A percentile compares a stretch with the other conserved stretches of the same genome.
Conservation (phyloP, 2,113 vertebrate genomes). For the Dromiciops gliroides region DNA sequence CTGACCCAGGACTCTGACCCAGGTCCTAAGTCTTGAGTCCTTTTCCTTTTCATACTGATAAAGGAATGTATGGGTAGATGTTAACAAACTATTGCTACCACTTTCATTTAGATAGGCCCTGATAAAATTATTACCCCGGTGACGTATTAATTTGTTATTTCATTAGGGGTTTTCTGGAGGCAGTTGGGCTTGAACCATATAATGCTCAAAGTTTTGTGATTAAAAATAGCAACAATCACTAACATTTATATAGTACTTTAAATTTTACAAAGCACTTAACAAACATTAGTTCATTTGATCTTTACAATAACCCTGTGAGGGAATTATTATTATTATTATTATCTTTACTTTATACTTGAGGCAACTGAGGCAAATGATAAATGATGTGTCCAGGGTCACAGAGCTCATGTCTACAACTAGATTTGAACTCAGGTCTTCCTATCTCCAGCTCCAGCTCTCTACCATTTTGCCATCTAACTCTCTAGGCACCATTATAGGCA, state of each 20-base stretch:
- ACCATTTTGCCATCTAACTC: neutral
- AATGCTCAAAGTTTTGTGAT: neutral
- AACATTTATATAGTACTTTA: neutral
- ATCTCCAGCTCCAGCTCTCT: neutral
- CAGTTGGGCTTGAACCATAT: neutral
- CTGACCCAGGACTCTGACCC: rapidly evolving
- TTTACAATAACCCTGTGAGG: neutral
- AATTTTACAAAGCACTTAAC: neutral
- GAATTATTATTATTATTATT: neutral
- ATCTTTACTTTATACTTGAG: neutral
- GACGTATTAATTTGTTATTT: neutral
- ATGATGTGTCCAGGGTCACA: neutral
- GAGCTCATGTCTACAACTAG: neutral
- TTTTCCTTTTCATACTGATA: neutral
- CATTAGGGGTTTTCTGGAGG: neutral
- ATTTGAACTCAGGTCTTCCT: neutral
- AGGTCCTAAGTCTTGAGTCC: neutral
- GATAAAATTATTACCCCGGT: neutral
- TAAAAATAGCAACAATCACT: neutral
- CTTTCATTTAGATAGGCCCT: neutral
- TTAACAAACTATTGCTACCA: neutral
- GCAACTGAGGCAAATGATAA: neutral
- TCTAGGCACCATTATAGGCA: neutral
- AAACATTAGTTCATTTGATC: neutral
- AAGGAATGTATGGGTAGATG: neutral